These are phyloP conservation scores for Telmatherina bonti DNA, from an alignment of 2,797 vertebrate genomes.

Conservation along the genomic window DNA sequence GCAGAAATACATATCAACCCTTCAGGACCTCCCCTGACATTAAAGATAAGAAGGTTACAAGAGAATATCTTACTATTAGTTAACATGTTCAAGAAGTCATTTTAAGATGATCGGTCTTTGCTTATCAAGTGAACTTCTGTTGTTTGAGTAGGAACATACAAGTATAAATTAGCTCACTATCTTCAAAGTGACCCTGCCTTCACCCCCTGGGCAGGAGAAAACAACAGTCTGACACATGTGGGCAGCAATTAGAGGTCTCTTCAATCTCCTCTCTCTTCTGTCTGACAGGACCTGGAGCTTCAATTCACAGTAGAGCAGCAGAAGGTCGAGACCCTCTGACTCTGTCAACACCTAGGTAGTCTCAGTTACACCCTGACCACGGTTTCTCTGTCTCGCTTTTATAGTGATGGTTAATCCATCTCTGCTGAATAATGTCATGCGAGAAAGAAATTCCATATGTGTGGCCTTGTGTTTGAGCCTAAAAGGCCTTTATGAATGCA, in stretches of 20 bases:
- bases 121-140: neutral
- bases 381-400: conserved; percentile 24
- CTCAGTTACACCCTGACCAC: conserved; percentile 50
- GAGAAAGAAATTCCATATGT: neutral
- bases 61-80: neutral
- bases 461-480: neutral
- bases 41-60: neutral
- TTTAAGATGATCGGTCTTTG: neutral
- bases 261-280: conserved; percentile 33
- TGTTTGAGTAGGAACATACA: conserved; percentile 14
- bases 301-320: conserved; percentile 30
- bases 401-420: conserved; percentile 19
- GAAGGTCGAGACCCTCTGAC: conserved; percentile 70
- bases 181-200: conserved; percentile 52
- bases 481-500: neutral
- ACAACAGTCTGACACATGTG: conserved; percentile 59
- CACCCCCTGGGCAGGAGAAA: conserved; percentile 23
- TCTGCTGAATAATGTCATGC: neutral
- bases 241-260: conserved; percentile 55
- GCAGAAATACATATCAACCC: neutral
- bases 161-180: conserved; percentile 29
- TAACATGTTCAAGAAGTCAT: neutral
- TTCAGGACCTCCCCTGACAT: no score
- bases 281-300: conserved; percentile 52
- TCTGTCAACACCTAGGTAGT: conserved; percentile 65